Evolutionary conservation across 2,888 invertebrate species (phyloP), one percentile per base, ranked within the genome.

Genomic region (Sturmia bella): DNA sequence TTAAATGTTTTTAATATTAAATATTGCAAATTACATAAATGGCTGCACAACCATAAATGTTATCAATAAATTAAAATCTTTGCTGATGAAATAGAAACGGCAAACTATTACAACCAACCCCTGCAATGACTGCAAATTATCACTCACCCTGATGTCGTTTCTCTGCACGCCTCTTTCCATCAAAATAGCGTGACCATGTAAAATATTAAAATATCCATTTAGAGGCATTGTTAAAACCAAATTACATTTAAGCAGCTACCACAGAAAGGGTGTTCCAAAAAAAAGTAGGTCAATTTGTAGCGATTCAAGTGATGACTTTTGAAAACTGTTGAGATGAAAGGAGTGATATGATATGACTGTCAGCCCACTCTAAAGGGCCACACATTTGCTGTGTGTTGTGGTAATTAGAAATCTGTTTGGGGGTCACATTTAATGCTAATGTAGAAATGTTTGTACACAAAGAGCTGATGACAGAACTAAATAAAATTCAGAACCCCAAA

Each of bases 171-270:
- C 59, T 15, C 50, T 48, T 72, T 15, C 70, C 5, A n/a, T 0
- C 4, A 37, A 54, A 43, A 15, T 66, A 72, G 76, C 80, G 68
- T 81, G 76, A 81, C 80, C 80, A 73, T 72, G 63, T 61, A 48
- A 72, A 76, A 81, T 76, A 59, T 72, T 39, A 24, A 66, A 63
- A 61, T 63, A 76, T 68, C 41, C 72, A 72, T 81, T 81, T 81
- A 32, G 45, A 74, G 19, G 32, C 24, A 66, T 74, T 56, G 56
- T 7, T 21, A 24, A 27, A n/a, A 57, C 45, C 64, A 66, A 74
- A 74, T 74, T 75, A 66, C 19, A 50, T 41, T 48, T 57, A 57
- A 39, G 57, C 41, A 57, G 39, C 50, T 41, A 17, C 7, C n/a
- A 11, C 19, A 17, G 19, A 74, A 15, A 66, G 74, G 59, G 59